Conservation (phyloP, 2,113 vertebrate species). For the Microtus montanus region DNA sequence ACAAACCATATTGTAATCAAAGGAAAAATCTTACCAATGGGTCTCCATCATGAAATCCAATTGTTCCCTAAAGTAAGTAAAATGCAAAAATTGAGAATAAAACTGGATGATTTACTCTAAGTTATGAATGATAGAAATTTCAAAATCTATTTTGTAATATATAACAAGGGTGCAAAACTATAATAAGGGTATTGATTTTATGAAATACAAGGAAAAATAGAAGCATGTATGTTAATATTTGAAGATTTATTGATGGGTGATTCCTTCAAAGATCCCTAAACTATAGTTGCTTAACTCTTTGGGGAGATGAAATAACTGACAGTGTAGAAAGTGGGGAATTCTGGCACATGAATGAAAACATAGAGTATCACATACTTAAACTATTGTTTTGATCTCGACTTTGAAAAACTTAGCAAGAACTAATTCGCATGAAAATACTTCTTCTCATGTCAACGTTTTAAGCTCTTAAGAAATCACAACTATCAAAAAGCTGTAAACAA, state of each 20-base stretch:
- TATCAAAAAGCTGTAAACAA: background rate
- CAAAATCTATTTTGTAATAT: background rate
- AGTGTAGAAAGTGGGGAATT: background rate
- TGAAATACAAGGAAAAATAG: constrained; percentile 30
- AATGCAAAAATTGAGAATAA: constrained; percentile 66
- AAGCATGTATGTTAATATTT: constrained; percentile 13
- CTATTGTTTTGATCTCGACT: background rate
- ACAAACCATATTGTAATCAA: background rate
- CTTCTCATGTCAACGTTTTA: constrained; percentile 15
- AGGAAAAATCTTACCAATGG: constrained; percentile 83
- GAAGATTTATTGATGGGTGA: background rate
- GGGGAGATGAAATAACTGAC: background rate
- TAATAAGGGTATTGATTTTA: constrained; percentile 6
- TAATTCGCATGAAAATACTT: constrained; percentile 35
- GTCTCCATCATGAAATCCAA: constrained; percentile 87
- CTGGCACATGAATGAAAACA: constrained; percentile 12
- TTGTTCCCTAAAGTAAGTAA: constrained; percentile 85
- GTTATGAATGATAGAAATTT: background rate
- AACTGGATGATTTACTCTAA: constrained; percentile 30
- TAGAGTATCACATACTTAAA: background rate
- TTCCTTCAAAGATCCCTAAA: background rate
- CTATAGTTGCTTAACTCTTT: background rate
- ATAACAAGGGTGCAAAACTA: background rate
- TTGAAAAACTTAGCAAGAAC: constrained; percentile 9
- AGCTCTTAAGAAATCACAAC: constrained; percentile 27